phyloP scores from a whole-genome alignment of 1,140 invertebrate species.

The Drosophila orena region DNA sequence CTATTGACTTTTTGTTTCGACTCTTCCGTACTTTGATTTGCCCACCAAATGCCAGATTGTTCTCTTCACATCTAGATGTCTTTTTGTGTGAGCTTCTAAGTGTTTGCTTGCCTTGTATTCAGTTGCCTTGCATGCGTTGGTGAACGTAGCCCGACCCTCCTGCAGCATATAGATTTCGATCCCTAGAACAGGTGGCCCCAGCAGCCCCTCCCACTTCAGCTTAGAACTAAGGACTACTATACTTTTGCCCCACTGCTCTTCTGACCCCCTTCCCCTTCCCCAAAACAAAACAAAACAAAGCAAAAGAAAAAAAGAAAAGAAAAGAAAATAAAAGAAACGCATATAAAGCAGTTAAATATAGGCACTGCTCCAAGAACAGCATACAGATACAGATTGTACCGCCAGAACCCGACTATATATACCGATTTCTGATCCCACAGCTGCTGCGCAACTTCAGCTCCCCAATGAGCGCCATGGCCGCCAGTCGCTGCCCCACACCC shows the following conservation, averaged over 20 bases:
- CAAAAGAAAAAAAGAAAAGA: no score
- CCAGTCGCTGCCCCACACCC: slow-evolving; percentile 76
- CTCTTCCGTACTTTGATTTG: slow-evolving; percentile 26
- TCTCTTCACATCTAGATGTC: slow-evolving; percentile 29
- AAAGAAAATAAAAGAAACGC: not conserved
- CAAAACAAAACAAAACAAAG: not conserved
- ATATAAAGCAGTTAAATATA: slow-evolving; percentile 2
- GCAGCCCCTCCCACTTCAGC: not conserved
- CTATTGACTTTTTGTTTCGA: slow-evolving; percentile 28
- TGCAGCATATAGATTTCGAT: not conserved
- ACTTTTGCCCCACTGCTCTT: slow-evolving; percentile 6
- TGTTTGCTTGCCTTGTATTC: slow-evolving; percentile 48
- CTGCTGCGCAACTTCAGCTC: slow-evolving; percentile 76
- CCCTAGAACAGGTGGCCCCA: slow-evolving; percentile 1
- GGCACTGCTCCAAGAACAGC: slow-evolving; percentile 8
- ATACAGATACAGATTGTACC: not conserved
- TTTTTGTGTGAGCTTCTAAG: slow-evolving; percentile 42
- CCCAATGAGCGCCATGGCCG: slow-evolving; percentile 60
- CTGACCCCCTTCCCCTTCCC: not conserved
- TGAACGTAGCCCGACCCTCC: slow-evolving; percentile 9
- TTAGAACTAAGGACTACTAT: slow-evolving; percentile 15
- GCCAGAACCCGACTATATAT: slow-evolving; percentile 4
- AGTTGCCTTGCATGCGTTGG: slow-evolving; percentile 40
- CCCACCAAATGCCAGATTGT: slow-evolving; percentile 28
- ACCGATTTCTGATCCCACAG: slow-evolving; percentile 29